Evolutionary conservation across 35 echinoderm and acorn worm species (phyloP), one percentile per base, ranked within the genome.

Genomic region (Chiridota heheva): DNA sequence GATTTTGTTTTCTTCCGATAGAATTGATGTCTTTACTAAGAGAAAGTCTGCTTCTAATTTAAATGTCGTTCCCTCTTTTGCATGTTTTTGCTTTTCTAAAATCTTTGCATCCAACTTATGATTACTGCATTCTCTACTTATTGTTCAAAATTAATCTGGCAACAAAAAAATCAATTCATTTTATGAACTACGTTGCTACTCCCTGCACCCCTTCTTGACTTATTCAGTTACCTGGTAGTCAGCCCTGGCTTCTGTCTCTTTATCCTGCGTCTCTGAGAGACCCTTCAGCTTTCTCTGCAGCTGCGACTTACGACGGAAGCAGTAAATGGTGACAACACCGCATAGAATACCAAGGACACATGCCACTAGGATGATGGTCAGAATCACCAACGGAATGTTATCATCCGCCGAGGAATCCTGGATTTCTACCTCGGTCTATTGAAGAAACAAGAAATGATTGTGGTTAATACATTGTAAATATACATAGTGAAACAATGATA

Each of bases 181-280:
- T n/a, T n/a, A n/a, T n/a, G n/a, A n/a, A n/a, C n/a, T n/a, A n/a
- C n/a, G n/a, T n/a, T n/a, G n/a, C n/a, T n/a, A n/a, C n/a, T n/a
- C n/a, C n/a, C n/a, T n/a, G n/a, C n/a, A n/a, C n/a, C n/a, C n/a
- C n/a, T n/a, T n/a, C n/a, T n/a, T n/a, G n/a, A n/a, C n/a, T n/a
- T n/a, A n/a, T n/a, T n/a, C n/a, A n/a, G n/a, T 84, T 76, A 98
- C 95, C 85, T 98, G 95, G 65, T 98, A 98, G 48, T 98, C 95
- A 80, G 89, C 85, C 37, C 86, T 88, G 12, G 95, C 85, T 66
- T 91, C 88, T 67, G 76, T 72, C 60, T 90, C 93, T 36, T 71
- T 63, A 20, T 73, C 72, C n/a, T 63, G 73, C 61, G 72, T 86
- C 13, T 51, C 68, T 20, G 85, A 60, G 36, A 98, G 37, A 43